Conservation (phyloP, 1,140 invertebrate genomes). For the Trinorchestia longiramus region DNA sequence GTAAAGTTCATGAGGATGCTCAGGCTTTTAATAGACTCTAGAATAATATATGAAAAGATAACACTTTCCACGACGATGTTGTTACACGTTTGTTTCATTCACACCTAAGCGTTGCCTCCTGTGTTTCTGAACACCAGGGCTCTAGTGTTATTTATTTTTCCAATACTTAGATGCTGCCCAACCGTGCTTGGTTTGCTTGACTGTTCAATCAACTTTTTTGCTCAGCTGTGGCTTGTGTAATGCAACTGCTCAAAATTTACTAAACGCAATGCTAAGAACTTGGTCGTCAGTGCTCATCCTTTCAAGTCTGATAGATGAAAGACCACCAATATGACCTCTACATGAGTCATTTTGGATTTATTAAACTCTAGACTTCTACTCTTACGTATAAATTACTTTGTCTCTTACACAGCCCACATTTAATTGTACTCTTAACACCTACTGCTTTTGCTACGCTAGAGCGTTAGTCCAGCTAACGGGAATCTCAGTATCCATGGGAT, state of each 20-base stretch:
- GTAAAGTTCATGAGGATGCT: too few species aligned
- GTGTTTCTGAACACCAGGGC: too few species aligned
- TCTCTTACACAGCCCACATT: background rate
- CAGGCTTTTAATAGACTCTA: too few species aligned
- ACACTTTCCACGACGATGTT: too few species aligned
- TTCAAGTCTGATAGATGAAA: background rate
- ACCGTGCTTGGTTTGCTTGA: background rate
- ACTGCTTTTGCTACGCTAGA: background rate
- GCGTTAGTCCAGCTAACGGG: background rate
- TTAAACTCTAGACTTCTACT: background rate
- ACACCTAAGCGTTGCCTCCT: too few species aligned
- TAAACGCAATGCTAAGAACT: background rate
- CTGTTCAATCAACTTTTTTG: background rate
- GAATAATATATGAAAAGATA: too few species aligned
- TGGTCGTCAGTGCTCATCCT: too few species aligned
- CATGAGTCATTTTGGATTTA: background rate
- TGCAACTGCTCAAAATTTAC: background rate
- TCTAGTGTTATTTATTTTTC: too few species aligned
- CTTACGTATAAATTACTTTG: background rate
- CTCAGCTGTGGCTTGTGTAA: background rate
- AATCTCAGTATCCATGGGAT: background rate
- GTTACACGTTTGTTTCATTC: too few species aligned
- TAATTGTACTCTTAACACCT: background rate
- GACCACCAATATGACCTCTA: background rate
- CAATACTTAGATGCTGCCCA: background rate